Percentiles rank a stretch among this genome's conserved stretches.
Evolutionary conservation across 2,113 vertebrate genomes (phyloP).

Genomic region (Phalacrocorax aristotelis): DNA sequence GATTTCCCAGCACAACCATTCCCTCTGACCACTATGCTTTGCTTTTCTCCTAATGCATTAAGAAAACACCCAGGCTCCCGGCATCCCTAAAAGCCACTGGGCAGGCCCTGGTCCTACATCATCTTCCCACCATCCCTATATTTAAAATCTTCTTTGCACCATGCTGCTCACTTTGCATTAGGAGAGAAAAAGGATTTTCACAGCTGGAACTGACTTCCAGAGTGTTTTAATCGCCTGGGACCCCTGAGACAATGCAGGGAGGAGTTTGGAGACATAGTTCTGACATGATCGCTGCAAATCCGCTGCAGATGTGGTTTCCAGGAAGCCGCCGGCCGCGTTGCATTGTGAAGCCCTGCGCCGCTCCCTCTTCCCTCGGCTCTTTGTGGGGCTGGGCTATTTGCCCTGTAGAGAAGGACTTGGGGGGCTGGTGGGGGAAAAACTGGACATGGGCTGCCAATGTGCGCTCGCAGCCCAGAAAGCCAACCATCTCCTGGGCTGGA

Average conservation of each 20-base stretch:
- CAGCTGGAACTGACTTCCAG: slow-evolving; percentile 21
- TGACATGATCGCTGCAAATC: slow-evolving; percentile 43
- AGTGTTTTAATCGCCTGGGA: slow-evolving; percentile 17
- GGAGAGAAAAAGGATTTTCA: slow-evolving; percentile 4
- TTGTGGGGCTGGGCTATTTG: neutral
- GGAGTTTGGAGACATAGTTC: slow-evolving; percentile 50
- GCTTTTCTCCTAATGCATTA: neutral
- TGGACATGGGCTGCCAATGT: fast-evolving
- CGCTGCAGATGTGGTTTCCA: slow-evolving; percentile 51
- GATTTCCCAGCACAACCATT: neutral
- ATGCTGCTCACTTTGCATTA: neutral
- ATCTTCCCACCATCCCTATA: neutral
- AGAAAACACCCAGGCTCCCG: neutral
- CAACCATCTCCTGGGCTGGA: fast-evolving
- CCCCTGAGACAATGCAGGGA: slow-evolving; percentile 47
- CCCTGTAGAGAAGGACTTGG: neutral
- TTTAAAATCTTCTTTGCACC: neutral
- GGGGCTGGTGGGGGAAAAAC: neutral
- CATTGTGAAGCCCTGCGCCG: neutral
- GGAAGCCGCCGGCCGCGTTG: neutral
- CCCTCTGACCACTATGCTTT: neutral
- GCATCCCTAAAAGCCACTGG: neutral
- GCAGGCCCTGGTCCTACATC: neutral
- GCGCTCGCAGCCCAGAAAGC: neutral
- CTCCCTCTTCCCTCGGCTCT: slow-evolving; percentile 11